Base-by-base conservation (phyloP, 2,888 invertebrate genomes). In the Endotricha flammealis region DNA sequence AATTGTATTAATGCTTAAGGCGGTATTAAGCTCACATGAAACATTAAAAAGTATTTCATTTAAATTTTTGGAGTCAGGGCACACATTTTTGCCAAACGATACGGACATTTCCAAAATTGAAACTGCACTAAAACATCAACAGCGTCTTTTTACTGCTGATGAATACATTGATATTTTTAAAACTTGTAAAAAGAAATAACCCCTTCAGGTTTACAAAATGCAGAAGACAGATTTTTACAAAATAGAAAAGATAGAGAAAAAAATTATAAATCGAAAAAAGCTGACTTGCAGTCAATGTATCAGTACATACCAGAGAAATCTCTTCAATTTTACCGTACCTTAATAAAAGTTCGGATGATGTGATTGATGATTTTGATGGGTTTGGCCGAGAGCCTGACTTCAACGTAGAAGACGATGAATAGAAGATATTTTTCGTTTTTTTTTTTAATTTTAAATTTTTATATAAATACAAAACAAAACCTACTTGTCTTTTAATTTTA, bases 11-110 rank as follows among this genome's bases (percentile, higher is more conserved):
- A 47, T 51, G 47, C 11, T 38, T 3, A 38, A 38, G 13, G 29
- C 25, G 2, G 1, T 29, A n/a, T 29, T 38, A 17, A 10, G 25
- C 24, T 14, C 7, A 10, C 32, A 38, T 7, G 9, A 12, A 33
- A 38, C 32, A 8, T 23, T 38, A 11, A 5, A 38, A 24, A 28
- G 23, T 3, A 38, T 33, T 9, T 29, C 12, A 1, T 6, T 29
- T 7, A 12, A 25, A 14, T 43, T 37, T 11, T 30, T 41, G 12
- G 42, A 46, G 35, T 42, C 42, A n/a, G 42, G 47, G 3, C 42
- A 44, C n/a, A 44, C 24, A 7, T 47, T 41, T 12, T 17, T 44
- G 4, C 41, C 47, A 1, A 44, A 37, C 22, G 33, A 44, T 28
- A 41, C 34, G 9, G 41, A 44, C 32, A 41, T 39, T 34, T 22